Conservation (phyloP, 2,113 vertebrate genomes). For the Maccullochella peelii region DNA sequence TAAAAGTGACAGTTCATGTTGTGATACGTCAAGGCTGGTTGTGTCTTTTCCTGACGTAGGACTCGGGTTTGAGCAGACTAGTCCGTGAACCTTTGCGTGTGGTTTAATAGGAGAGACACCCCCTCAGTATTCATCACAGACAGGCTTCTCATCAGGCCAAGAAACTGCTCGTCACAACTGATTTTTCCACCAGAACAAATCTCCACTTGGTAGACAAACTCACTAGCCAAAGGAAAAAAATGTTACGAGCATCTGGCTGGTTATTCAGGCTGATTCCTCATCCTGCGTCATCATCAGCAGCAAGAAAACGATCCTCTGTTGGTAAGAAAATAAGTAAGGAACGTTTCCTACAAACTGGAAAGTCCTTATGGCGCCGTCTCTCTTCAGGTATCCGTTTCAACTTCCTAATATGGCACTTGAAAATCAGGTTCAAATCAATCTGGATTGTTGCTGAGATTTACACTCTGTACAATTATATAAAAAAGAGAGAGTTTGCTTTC, state of each 20-base stretch:
- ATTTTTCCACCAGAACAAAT: background rate
- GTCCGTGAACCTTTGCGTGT: background rate
- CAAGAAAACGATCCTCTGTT: background rate
- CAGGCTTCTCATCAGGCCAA: background rate
- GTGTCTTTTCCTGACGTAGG: background rate
- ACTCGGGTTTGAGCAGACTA: background rate
- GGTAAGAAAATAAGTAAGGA: conserved; percentile 11
- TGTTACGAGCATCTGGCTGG: background rate
- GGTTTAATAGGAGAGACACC: background rate
- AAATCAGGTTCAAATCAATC: conserved; percentile 23
- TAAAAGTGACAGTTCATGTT: background rate
- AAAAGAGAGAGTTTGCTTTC: conserved; percentile 16
- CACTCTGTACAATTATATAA: conserved; percentile 44
- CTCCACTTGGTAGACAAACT: background rate
- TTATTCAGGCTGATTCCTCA: background rate
- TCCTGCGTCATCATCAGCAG: background rate
- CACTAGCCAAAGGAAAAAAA: background rate
- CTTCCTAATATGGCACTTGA: conserved; percentile 70
- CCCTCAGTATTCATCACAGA: background rate
- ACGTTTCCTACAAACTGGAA: background rate
- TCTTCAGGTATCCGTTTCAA: background rate
- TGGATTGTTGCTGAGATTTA: conserved; percentile 30
- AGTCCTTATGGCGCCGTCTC: background rate
- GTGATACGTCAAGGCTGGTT: background rate
- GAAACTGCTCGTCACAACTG: background rate